Percentiles rank a stretch among this genome's conserved stretches.
Conservation (phyloP, 2,888 invertebrate genomes). For the Vesta saturnalis region DNA sequence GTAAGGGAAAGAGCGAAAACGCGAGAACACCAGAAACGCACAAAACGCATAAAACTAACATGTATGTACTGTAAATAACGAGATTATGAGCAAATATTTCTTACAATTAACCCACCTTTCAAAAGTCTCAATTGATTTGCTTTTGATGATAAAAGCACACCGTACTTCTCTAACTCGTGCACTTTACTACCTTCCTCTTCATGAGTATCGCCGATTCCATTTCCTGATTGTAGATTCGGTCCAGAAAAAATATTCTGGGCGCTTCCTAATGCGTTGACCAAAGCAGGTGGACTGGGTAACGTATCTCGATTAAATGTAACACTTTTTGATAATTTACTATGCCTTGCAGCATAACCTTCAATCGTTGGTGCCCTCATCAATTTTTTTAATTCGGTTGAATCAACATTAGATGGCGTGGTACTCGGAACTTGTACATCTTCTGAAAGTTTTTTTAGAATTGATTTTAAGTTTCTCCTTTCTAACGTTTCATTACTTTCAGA, state of each 20-base stretch:
- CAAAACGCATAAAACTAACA: background rate
- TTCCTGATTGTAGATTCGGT: conserved; percentile 58
- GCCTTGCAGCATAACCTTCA: conserved; percentile 89
- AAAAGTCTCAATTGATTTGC: conserved; percentile 69
- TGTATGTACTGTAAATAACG: background rate
- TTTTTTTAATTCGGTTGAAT: conserved; percentile 71
- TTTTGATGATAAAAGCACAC: conserved; percentile 67
- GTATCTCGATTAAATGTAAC: conserved; percentile 89
- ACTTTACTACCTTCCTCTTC: conserved; percentile 66
- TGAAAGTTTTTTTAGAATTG: conserved; percentile 85
- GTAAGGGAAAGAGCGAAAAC: background rate
- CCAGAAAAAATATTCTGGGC: conserved; percentile 52
- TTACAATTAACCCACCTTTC: conserved; percentile 61
- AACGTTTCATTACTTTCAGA: conserved; percentile 85
- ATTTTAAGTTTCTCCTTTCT: conserved; percentile 83
- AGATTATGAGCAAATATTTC: background rate
- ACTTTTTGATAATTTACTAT: conserved; percentile 88
- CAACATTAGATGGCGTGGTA: conserved; percentile 53
- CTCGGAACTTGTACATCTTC: conserved; percentile 65
- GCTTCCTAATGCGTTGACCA: conserved; percentile 51
- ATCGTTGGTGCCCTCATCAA: conserved; percentile 84
- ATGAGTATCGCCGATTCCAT: conserved; percentile 52
- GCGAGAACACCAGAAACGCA: no score
- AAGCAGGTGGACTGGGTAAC: conserved; percentile 78
- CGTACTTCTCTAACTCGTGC: conserved; percentile 68